Conservation (phyloP, 1,140 invertebrate species). For the Drosophila eugracilis region DNA sequence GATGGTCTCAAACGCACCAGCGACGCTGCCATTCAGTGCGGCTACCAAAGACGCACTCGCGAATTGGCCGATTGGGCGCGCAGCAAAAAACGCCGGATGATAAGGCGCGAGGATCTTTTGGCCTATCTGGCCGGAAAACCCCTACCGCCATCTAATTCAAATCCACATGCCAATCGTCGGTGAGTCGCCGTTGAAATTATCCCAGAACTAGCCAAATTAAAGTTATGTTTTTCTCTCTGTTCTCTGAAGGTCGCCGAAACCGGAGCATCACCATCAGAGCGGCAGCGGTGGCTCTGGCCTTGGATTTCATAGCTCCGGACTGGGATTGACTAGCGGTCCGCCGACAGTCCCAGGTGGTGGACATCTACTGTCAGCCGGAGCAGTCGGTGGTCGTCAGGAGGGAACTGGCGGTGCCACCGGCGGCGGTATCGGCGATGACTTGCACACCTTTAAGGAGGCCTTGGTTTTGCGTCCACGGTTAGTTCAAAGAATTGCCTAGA, state of each 20-base stretch:
- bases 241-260: conserved; percentile 68
- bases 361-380: conserved; percentile 46
- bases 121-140: conserved; percentile 92
- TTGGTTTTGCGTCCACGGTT: conserved; percentile 88
- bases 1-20: conserved; percentile 89
- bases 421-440: conserved; percentile 85
- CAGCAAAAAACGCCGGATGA: conserved; percentile 89
- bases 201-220: conserved; percentile 30
- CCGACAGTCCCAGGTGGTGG: conserved; percentile 36
- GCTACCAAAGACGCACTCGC: conserved; percentile 90
- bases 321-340: conserved; percentile 47
- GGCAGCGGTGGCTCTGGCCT: conserved; percentile 44
- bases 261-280: conserved; percentile 67
- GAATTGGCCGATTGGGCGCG: conserved; percentile 92
- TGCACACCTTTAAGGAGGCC: conserved; percentile 92
- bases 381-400: conserved; percentile 24
- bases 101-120: conserved; percentile 91
- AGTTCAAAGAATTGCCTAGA: background rate
- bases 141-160: conserved; percentile 87
- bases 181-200: conserved; percentile 57
- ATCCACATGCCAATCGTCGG: conserved; percentile 85
- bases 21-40: conserved; percentile 90
- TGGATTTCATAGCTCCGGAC: conserved; percentile 53
- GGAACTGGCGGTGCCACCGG: conserved; percentile 22
- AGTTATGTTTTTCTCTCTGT: conserved; percentile 22